A percentile compares a stretch with the other conserved stretches of the same genome.
These are phyloP conservation scores for Enteromius argenteus DNA, from an alignment of 2,797 vertebrate genomes.

Conservation along the genomic window DNA sequence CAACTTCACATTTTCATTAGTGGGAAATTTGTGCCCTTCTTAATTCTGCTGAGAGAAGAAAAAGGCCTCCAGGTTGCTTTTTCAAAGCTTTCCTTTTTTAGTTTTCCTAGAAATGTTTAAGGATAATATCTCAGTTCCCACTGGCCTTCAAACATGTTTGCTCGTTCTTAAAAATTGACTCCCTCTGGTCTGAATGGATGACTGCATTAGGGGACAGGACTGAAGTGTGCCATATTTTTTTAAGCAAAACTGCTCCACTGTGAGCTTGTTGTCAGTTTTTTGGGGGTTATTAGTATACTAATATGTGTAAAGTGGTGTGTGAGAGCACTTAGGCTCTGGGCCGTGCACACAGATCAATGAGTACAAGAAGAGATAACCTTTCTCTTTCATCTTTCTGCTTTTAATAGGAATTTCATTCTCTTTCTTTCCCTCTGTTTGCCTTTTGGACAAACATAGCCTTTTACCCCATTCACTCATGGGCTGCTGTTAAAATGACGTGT, in stretches of 20 bases:
- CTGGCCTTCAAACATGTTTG: conserved; percentile 18
- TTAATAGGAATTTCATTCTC: conserved; percentile 72
- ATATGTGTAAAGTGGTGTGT: conserved; percentile 35
- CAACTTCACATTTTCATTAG: neutral
- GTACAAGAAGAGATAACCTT: conserved; percentile 71
- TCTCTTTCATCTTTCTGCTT: conserved; percentile 73
- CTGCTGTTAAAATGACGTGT: conserved; percentile 47
- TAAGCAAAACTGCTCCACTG: neutral
- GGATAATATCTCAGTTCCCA: neutral
- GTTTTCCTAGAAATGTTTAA: conserved; percentile 36
- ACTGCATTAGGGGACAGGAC: neutral
- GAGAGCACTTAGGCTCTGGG: conserved; percentile 5
- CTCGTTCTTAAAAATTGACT: conserved; percentile 19
- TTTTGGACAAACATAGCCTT: conserved; percentile 68
- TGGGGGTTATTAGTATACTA: neutral
- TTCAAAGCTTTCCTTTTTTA: conserved; percentile 10
- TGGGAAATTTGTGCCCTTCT: neutral
- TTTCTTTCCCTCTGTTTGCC: conserved; percentile 71
- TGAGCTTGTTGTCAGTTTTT: neutral
- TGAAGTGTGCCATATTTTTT: neutral
- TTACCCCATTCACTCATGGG: conserved; percentile 57
- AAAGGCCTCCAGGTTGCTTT: neutral
- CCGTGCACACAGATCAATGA: conserved; percentile 74
- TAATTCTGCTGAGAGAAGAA: conserved; percentile 1
- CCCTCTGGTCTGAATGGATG: neutral